phyloP scores from a whole-genome alignment of 2,888 invertebrate genomes.

The Dasypogon diadema region DNA sequence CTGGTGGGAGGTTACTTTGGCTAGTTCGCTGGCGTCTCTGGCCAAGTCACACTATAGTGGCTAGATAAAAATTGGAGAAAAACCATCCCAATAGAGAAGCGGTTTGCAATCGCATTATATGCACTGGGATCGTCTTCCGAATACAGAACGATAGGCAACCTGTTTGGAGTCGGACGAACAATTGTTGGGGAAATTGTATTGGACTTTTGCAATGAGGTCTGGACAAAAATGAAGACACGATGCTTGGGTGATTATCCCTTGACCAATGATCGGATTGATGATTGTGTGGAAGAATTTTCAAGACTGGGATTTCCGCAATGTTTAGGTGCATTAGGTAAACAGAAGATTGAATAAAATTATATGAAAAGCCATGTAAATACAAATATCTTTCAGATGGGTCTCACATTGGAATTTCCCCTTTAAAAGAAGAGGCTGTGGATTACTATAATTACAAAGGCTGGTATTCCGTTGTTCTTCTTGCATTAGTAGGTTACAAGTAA shows the following conservation, averaged over 20 bases:
- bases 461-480: not conserved
- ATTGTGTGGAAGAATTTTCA: not conserved
- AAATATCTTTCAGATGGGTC: not conserved
- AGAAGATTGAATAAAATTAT: too few relatives aligned
- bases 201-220: too few relatives aligned
- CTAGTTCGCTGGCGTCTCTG: too few relatives aligned
- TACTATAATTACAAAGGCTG: not conserved
- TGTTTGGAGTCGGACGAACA: slow-evolving; percentile 57
- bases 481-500: not conserved
- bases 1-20: too few relatives aligned
- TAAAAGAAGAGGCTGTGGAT: not conserved
- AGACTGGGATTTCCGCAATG: not conserved
- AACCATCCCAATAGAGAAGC: too few relatives aligned
- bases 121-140: too few relatives aligned
- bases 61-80: too few relatives aligned
- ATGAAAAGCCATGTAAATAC: too few relatives aligned
- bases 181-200: too few relatives aligned
- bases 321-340: not conserved
- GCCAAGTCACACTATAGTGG: too few relatives aligned
- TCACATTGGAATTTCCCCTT: not conserved
- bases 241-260: not conserved
- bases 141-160: not conserved
- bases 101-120: too few relatives aligned
- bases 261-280: not conserved
- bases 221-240: not conserved